Base-by-base conservation (phyloP, 2,888 invertebrate genomes). In the Lobophora halterata region DNA sequence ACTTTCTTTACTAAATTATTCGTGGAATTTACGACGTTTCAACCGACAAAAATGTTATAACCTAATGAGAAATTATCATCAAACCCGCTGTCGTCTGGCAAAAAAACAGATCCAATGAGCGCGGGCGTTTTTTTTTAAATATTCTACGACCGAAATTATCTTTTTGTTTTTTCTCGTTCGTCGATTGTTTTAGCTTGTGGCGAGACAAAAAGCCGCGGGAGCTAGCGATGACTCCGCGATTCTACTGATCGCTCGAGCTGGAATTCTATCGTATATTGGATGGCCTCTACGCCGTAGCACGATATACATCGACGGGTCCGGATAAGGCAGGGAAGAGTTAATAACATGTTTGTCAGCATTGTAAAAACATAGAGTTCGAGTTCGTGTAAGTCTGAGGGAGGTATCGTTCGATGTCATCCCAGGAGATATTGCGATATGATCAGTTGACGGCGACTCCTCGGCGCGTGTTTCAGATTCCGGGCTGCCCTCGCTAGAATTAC, bases 21-120 rank as follows among this genome's bases (percentile, higher is more conserved):
- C 82, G 79, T 75, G 73, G 85, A 85, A 86, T 86, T 86, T 82
- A 86, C 79, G 81, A 82, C 71, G 80, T 74, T 80, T 77, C 81
- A 61, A 75, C 79, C 73, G 73, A 83, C 81, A 79, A 79, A 81
- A 85, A 83, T 80, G 79, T 79, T 83, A 82, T 82, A 83, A 79
- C 78, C 81, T 85, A 86, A 87, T 87, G 85, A 86, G 86, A 85
- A 87, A 86, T 86, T 85, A 87, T 83, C 83, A 86, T 85, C 80
- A 80, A 71, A 61, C 40, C 60, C 69, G 68, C 72, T 69, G 74
- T 72, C 67, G 62, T 54, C 62, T 58, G 62, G 79, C 80, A 82
- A 83, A 85, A 85, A 85, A 79, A 65, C 61, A 71, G 70, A 61
- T 61, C 56, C 61, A 62, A 61, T 59, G 61, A 68, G 62, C 60